A percentile compares a stretch with the other conserved stretches of the same genome.
Evolutionary conservation across 1,140 invertebrate genomes (phyloP).

Genomic region (Drosophila persimilis): DNA sequence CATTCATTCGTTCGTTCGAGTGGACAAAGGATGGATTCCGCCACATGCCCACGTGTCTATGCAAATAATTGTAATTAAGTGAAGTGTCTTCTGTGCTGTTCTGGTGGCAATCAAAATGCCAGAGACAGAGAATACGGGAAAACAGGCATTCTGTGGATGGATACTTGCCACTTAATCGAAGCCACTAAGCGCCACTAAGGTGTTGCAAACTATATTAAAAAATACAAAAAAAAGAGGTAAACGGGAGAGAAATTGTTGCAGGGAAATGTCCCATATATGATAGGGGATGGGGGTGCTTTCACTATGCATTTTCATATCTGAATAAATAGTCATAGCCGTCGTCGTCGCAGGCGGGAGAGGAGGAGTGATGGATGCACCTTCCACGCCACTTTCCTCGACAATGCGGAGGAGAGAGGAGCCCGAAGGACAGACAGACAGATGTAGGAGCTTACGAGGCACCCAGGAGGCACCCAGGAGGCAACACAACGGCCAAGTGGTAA

Average conservation of each 20-base stretch:
- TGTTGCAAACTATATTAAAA: constrained; percentile 17
- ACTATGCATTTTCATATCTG: constrained; percentile 73
- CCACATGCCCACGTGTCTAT: constrained; percentile 5
- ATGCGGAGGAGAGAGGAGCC: not conserved
- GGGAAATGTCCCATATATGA: constrained; percentile 56
- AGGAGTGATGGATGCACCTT: constrained; percentile 7
- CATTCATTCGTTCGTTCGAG: not conserved
- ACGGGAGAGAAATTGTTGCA: no score
- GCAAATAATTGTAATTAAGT: constrained; percentile 52
- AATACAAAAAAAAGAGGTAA: not conserved
- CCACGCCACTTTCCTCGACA: no score
- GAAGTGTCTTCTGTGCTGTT: constrained; percentile 8
- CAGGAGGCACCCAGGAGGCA: constrained; percentile 3
- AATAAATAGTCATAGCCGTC: constrained; percentile 17
- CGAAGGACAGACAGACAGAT: constrained; percentile 33
- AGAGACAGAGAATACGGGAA: constrained; percentile 16
- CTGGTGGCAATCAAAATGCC: constrained; percentile 24
- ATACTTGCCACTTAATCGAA: not conserved
- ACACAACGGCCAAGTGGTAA: constrained; percentile 65
- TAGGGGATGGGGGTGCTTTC: constrained; percentile 55
- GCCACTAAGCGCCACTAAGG: no score
- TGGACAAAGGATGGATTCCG: not conserved
- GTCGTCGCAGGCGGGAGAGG: not conserved
- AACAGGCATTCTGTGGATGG: not conserved
- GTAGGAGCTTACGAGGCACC: constrained; percentile 37